Conservation (phyloP, 1,140 invertebrate species). For the Hermetia illucens region DNA sequence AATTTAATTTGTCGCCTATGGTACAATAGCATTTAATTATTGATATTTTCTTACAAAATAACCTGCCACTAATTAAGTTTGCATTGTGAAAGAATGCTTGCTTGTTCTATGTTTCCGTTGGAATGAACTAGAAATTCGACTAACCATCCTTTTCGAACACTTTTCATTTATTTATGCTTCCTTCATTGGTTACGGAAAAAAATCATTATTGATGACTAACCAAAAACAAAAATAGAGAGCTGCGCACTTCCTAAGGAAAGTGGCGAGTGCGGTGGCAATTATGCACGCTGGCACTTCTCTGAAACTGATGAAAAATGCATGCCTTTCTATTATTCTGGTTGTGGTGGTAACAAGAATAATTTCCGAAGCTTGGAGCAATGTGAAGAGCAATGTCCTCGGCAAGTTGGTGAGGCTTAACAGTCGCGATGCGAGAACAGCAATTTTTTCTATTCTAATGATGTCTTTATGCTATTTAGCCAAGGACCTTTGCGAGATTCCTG, state of each 20-base stretch:
- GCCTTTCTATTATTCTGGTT: conserved; percentile 91
- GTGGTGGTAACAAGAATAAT: conserved; percentile 79
- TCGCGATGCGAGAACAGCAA: not conserved
- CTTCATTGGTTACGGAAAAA: no score
- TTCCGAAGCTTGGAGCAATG: conserved; percentile 67
- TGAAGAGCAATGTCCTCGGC: conserved; percentile 61
- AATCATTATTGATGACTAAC: no score
- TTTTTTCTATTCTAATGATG: not conserved
- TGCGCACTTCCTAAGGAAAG: conserved; percentile 64
- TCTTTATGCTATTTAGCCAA: conserved; percentile 15
- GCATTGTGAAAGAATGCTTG: no score
- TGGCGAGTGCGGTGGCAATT: conserved; percentile 66
- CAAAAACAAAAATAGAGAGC: conserved; percentile 41
- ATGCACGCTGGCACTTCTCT: conserved; percentile 78
- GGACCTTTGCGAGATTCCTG: conserved; percentile 60
- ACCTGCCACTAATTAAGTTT: no score
- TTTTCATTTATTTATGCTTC: no score
- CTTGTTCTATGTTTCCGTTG: no score
- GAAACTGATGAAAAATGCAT: conserved; percentile 70
- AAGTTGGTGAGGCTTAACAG: conserved; percentile 51
- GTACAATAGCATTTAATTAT: no score
- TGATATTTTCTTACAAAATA: no score
- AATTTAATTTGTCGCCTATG: no score
- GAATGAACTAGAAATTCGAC: no score
- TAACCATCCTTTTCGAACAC: no score